These are phyloP conservation scores for Eupithecia subumbrata DNA, from an alignment of 2,888 invertebrate species.

Conservation along the genomic window DNA sequence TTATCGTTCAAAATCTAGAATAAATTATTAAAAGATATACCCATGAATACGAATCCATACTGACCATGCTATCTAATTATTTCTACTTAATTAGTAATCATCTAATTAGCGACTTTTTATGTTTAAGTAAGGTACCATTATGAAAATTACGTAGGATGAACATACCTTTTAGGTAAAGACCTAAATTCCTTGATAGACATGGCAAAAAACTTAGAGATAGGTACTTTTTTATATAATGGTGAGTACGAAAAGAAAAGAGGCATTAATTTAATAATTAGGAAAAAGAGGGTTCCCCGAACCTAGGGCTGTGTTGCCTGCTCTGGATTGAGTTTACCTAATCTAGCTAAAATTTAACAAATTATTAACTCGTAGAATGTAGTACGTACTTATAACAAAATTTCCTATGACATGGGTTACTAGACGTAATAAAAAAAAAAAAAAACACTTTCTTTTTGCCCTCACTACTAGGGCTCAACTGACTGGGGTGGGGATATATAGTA, in stretches of 20 bases:
- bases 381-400: too few relatives aligned
- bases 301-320: background rate
- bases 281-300: background rate
- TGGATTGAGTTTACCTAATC: too few relatives aligned
- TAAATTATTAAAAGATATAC: background rate
- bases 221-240: background rate
- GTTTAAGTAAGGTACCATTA: background rate
- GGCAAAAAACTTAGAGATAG: background rate
- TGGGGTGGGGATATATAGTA: too few relatives aligned
- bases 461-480: too few relatives aligned
- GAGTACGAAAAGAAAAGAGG: background rate
- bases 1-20: too few relatives aligned
- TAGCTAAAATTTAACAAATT: too few relatives aligned
- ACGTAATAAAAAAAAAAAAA: too few relatives aligned
- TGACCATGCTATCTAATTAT: background rate
- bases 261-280: background rate
- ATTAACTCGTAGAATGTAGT: too few relatives aligned
- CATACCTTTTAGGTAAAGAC: background rate
- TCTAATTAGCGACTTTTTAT: background rate
- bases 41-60: background rate
- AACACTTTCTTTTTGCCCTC: too few relatives aligned
- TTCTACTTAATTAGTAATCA: background rate
- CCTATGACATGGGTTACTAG: too few relatives aligned
- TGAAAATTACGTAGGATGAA: background rate
- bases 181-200: background rate